Evolutionary conservation across 2,797 vertebrate species (phyloP), one percentile per base, ranked within the genome.

Genomic region (Ceyx erithaca): DNA sequence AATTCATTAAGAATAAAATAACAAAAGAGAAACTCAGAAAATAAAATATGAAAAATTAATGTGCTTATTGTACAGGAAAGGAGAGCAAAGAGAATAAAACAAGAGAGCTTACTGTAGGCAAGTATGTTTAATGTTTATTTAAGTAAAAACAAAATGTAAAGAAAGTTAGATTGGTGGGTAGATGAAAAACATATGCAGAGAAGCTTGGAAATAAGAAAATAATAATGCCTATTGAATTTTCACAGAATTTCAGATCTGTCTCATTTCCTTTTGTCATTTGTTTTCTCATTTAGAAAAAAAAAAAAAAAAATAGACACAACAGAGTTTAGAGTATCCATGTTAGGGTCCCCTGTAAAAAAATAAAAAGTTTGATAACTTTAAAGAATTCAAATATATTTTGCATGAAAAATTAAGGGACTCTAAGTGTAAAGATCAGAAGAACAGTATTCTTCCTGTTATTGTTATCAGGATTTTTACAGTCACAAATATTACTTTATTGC

Each of bases 21-120:
- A 97, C 89, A 95, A 96, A 96, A 89, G 84, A 94, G 94, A 95
- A 93, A 91, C 80, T 92, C 83, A 40, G 92, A 95, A 96, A 97
- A 96, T 91, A 96, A 85, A 95, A 80, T 86, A 97, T 96, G 86
- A 97, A 96, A 96, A 95, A 94, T 95, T 96, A 96, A 96, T 97
- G 77, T 67, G 37, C 28, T 95, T 92, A 94, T 95, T 95, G 92
- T 94, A 89, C 70, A 72, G 90, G 85, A 95, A 90, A 81, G 81
- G 70, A 95, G 58, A 95, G 95, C 87, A 97, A 96, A 96, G 95
- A 94, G 95, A 96, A 96, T 96, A 94, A 95, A 95, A 96, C 72
- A 96, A 91, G 79, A 96, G 41, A 95, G 71, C 89, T 95, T 96
- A 92, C 92, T 91, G 90, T 78, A 87, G 92, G 94, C 85, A 88